Base-by-base conservation (phyloP, 1,140 invertebrate species). In the Pantala flavescens region DNA sequence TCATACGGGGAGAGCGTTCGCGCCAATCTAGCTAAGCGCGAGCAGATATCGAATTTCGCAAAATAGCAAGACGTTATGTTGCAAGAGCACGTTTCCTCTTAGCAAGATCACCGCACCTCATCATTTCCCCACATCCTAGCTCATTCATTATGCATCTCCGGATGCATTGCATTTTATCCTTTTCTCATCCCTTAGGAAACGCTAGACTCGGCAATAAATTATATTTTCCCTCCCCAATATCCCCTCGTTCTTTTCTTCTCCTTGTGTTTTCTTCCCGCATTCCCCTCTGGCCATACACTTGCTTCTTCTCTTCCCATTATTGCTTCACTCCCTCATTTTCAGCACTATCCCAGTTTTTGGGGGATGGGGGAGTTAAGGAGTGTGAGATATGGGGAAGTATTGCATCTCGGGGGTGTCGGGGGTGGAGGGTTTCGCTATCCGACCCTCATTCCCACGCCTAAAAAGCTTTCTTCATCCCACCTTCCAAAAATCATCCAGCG, bases 261-360 rank as follows among this genome's bases (percentile, higher is more conserved):
- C 49, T 63, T 63, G 49, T 21, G 49, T 21, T 63, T 63, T 21
- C 49, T 63, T 63, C 49, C 49, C 49, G n/a, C 49, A 63, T 19
- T 63, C 16, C 49, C 49, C 49, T 63, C 49, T 63, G 49, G 49
- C 49, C 14, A 63, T 63, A 63, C 49, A 16, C 49, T 63, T 21
- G 49, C 49, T 63, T 21, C n/a, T 21, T 63, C 49, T 21, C n/a
- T 63, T 63, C 16, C 49, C 49, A 63, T 63, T 63, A 63, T 63
- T 63, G 49, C 49, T 63, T 14, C 49, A 19, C 49, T 21, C 16
- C 49, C 49, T 63, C 49, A 63, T 63, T 63, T 63, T 63, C 49
- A 63, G 49, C 49, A 63, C 49, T 63, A 63, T 63, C 43, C 36
- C 72, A 49, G 21, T 73, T 49, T 73, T 73, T 73, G 72, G 72